Evolutionary conservation across 2,113 vertebrate genomes (phyloP).

Genomic region (Thomomys bottae): DNA sequence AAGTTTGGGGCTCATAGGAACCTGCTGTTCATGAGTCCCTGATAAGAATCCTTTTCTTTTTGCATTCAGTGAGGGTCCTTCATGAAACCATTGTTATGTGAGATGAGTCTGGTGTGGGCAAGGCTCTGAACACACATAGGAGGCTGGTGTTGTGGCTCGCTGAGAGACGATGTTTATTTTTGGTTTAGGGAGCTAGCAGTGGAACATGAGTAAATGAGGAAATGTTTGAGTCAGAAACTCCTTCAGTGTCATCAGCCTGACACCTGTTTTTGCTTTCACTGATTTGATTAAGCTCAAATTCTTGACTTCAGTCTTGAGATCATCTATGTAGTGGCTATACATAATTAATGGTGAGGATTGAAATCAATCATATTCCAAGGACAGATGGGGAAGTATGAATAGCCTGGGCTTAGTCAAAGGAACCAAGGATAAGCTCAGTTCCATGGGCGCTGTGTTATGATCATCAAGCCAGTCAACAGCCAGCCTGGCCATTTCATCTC

Average conservation of each 20-base stretch:
- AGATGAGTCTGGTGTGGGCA: not conserved
- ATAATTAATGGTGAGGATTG: not conserved
- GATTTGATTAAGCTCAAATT: not conserved
- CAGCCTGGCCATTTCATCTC: not conserved
- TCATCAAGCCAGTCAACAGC: not conserved
- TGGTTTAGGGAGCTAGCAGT: not conserved
- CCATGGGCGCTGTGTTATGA: not conserved
- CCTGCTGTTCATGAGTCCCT: not conserved
- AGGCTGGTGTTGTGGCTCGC: not conserved
- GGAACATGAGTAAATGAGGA: too few relatives aligned
- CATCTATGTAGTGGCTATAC: not conserved
- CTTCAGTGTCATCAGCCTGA: not conserved
- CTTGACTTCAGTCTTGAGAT: not conserved
- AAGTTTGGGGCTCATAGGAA: not conserved
- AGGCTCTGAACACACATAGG: not conserved
- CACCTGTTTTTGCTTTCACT: not conserved
- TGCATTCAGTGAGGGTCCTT: not conserved
- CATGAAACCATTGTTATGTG: not conserved
- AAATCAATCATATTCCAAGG: not conserved
- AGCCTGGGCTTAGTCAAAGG: not conserved
- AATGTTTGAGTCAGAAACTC: not conserved
- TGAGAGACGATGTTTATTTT: not conserved
- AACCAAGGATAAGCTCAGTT: not conserved
- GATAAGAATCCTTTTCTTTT: not conserved
- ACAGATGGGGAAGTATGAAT: constrained; percentile 31